Percentiles rank a stretch among this genome's conserved stretches.
These are phyloP conservation scores for Actenoides lindsayi DNA, from an alignment of 2,113 vertebrate genomes.

Conservation along the genomic window DNA sequence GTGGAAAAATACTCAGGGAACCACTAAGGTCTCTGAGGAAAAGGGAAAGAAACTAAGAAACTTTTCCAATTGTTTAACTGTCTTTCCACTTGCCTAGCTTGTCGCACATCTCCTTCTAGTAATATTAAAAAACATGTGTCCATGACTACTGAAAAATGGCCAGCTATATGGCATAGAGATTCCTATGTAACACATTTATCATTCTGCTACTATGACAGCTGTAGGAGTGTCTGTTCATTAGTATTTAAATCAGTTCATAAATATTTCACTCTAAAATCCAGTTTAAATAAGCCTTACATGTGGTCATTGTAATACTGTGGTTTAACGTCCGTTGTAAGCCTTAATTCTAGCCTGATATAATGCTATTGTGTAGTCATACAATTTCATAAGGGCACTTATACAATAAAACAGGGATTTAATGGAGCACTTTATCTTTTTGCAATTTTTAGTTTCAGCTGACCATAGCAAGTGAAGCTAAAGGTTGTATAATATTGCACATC, in stretches of 20 bases:
- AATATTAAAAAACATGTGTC: slow-evolving; percentile 29
- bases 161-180: background rate
- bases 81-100: background rate
- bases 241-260: slow-evolving; percentile 83
- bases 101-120: background rate
- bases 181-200: slow-evolving; percentile 56
- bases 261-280: slow-evolving; percentile 79
- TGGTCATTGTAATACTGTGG: slow-evolving; percentile 35
- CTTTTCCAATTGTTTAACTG: background rate
- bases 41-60: background rate
- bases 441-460: slow-evolving; percentile 78
- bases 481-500: slow-evolving; percentile 14
- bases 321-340: slow-evolving; percentile 67
- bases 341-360: slow-evolving; percentile 73
- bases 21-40: background rate
- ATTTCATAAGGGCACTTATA: slow-evolving; percentile 78
- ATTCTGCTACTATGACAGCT: slow-evolving; percentile 64
- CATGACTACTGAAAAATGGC: background rate
- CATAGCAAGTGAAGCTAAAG: slow-evolving; percentile 67
- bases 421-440: slow-evolving; percentile 70
- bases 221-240: slow-evolving; percentile 74
- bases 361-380: slow-evolving; percentile 72
- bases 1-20: background rate
- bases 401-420: slow-evolving; percentile 78
- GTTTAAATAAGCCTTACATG: slow-evolving; percentile 64